These are phyloP conservation scores for Rhinophrynus dorsalis DNA, from an alignment of 2,797 vertebrate species.

Conservation along the genomic window DNA sequence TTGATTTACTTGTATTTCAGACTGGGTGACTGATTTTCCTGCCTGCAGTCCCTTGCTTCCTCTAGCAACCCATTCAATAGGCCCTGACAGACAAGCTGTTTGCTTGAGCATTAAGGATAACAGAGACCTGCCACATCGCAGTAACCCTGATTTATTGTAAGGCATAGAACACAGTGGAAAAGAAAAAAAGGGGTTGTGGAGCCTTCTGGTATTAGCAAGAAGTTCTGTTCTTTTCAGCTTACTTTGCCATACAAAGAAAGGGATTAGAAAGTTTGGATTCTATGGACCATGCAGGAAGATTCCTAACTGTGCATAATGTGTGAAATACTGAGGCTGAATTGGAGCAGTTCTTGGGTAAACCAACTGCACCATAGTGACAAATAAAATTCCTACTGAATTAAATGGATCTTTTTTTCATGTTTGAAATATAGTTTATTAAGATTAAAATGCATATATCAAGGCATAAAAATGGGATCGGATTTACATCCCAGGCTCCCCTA, in stretches of 20 bases:
- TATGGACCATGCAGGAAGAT: too few relatives aligned
- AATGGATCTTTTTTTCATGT: too few relatives aligned
- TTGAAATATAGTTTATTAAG: too few relatives aligned
- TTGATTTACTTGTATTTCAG: constrained; percentile 70
- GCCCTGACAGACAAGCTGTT: constrained; percentile 72
- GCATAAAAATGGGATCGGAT: too few relatives aligned
- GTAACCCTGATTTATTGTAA: constrained; percentile 73
- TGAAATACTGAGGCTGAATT: too few relatives aligned
- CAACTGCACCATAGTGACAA: too few relatives aligned
- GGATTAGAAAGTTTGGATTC: too few relatives aligned
- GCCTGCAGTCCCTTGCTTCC: constrained; percentile 59
- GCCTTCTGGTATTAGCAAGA: constrained; percentile 13
- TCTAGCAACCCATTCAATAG: constrained; percentile 69
- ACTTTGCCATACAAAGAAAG: constrained; percentile 24
- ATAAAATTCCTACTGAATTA: too few relatives aligned
- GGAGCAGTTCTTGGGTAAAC: too few relatives aligned
- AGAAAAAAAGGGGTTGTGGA: constrained; percentile 50
- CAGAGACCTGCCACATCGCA: constrained; percentile 67
- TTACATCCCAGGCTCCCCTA: too few relatives aligned
- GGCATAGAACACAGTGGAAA: constrained; percentile 54
- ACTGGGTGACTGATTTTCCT: constrained; percentile 61
- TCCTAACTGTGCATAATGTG: too few relatives aligned
- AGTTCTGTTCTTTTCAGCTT: constrained; percentile 40
- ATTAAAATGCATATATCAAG: too few relatives aligned
- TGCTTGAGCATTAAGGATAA: constrained; percentile 69